Evolutionary conservation across 2,797 vertebrate species (phyloP).

Genomic region (Sebastolobus altivelis): DNA sequence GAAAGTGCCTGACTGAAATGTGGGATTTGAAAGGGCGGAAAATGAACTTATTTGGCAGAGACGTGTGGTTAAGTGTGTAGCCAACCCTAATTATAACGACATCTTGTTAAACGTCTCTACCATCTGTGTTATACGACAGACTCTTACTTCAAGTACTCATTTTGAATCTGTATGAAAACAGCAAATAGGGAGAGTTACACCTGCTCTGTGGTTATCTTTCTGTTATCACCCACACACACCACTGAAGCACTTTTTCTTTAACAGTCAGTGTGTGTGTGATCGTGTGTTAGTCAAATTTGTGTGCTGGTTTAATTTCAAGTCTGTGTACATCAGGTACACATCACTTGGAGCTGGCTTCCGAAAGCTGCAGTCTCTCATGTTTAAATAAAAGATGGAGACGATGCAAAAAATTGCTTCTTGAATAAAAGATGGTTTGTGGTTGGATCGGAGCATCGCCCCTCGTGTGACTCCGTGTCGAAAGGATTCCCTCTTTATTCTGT

Average conservation of each 20-base stretch:
- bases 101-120: background rate
- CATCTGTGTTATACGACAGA: background rate
- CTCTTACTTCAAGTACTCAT: background rate
- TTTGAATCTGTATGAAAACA: background rate
- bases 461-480: background rate
- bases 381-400: slow-evolving; percentile 50
- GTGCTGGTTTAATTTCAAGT: slow-evolving; percentile 18
- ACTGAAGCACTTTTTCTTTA: slow-evolving; percentile 7
- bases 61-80: background rate
- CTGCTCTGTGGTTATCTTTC: background rate
- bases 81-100: background rate
- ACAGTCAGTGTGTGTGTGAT: background rate
- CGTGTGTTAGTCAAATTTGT: background rate
- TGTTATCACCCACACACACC: background rate
- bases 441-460: background rate
- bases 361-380: slow-evolving; percentile 36
- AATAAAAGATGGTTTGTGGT: slow-evolving; percentile 54
- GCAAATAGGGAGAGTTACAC: background rate
- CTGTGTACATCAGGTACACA: slow-evolving; percentile 5
- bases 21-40: background rate
- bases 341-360: slow-evolving; percentile 22
- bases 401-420: slow-evolving; percentile 41
- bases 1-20: background rate
- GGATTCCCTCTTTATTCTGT: slow-evolving; percentile 1
- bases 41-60: background rate